Conservation (phyloP, 1,140 invertebrate genomes). For the Nomia melanderi region DNA sequence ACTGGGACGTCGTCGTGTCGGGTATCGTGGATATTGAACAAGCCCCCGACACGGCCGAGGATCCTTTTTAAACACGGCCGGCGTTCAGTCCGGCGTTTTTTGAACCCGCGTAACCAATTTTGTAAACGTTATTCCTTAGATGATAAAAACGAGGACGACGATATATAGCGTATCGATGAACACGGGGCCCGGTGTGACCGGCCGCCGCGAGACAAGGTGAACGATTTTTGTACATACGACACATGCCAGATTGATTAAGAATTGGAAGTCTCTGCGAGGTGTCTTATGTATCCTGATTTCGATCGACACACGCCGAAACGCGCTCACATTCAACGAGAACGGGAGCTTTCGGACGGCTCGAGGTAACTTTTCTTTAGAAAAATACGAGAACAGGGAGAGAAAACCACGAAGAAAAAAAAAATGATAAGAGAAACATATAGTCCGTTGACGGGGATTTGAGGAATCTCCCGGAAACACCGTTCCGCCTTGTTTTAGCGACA, state of each 20-base stretch:
- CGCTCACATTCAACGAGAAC: constrained; percentile 22
- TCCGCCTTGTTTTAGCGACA: neutral
- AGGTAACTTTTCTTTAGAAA: constrained; percentile 1
- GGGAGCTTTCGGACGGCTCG: constrained; percentile 1
- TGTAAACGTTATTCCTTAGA: constrained; percentile 39
- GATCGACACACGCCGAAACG: neutral
- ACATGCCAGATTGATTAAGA: constrained; percentile 10
- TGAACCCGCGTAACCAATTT: constrained; percentile 51
- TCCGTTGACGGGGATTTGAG: neutral
- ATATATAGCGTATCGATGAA: constrained; percentile 24
- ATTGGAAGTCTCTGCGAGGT: constrained; percentile 8
- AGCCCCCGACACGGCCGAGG: constrained; percentile 30
- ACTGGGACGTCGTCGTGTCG: constrained; percentile 29
- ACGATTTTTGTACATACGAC: constrained; percentile 53
- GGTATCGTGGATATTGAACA: constrained; percentile 5
- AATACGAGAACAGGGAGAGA: neutral
- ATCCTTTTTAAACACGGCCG: constrained; percentile 45
- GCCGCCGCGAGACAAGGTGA: constrained; percentile 3
- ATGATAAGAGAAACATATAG: no score
- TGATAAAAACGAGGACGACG: constrained; percentile 10
- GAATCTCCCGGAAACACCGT: neutral
- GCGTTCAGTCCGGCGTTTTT: constrained; percentile 13
- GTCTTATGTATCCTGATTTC: neutral
- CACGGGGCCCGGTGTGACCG: constrained; percentile 40
- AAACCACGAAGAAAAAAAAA: neutral